Evolutionary conservation across 2,888 invertebrate species (phyloP), one percentile per base, ranked within the genome.

Genomic region (Bedellia somnulentella): DNA sequence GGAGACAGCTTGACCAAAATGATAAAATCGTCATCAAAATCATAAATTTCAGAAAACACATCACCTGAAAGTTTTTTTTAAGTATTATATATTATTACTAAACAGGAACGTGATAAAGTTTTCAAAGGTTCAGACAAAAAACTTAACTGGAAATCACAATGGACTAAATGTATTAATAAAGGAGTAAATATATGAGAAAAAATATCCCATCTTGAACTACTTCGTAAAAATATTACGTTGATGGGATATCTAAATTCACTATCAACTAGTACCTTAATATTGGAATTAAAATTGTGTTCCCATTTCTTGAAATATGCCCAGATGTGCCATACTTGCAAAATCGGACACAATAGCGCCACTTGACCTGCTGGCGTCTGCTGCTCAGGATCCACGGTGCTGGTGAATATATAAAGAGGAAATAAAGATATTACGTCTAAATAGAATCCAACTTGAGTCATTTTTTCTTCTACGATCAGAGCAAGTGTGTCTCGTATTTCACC

Each of bases 381-480:
- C 3, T 44, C 34, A 8, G 59, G 61, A 30, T 71, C 70, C 33
- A 71, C 30, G 1, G 63, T 66, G 24, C 67, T 57, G 14, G 63
- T 52, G 40, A 71, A 66, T 32, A 73, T 62, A 28, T 52, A 50
- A 5, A 66, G 45, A 0, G 77, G 77, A 23, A 73, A 75, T 17
- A 76, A 55, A 1, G 77, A 67, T 27, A 77, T 29, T 6, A 76
- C 44, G 30, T 76, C 76, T 11, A 76, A 24, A 37, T 77, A 77
- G 41, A 77, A 76, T 1, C 73, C 68, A 5, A 57, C 15, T 0
- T 55, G 47, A 0, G 62, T 48, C 70, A 76, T 71, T 45, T 73
- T 73, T 3, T 59, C 61, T 41, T 66, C 61, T 0, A 66, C 56
- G 44, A 77, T 76, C 37, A 71, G 66, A 35, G 46, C 59, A 2